These are phyloP conservation scores for Clarias batrachus DNA, from an alignment of 2,113 vertebrate genomes.

Conservation along the genomic window DNA sequence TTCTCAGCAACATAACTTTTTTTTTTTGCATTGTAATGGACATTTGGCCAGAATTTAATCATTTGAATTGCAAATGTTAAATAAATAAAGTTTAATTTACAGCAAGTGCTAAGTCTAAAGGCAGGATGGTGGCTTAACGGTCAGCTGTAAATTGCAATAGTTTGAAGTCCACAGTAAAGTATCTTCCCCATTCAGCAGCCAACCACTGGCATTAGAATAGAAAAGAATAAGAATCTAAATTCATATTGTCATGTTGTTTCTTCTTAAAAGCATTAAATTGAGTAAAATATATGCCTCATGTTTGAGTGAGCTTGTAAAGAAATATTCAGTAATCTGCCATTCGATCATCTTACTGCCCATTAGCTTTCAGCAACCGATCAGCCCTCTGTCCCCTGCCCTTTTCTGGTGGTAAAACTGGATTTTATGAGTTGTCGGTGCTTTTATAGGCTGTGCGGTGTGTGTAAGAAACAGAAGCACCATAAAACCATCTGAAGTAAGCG, in stretches of 20 bases:
- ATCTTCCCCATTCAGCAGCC: no score
- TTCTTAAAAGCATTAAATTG: neutral
- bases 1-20: neutral
- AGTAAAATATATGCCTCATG: neutral
- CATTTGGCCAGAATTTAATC: neutral
- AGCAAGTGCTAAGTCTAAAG: neutral
- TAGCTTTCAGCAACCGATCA: constrained; percentile 37
- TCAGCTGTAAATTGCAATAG: no score
- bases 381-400: constrained; percentile 58
- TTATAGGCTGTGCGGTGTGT: constrained; percentile 66
- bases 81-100: neutral
- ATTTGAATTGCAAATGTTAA: neutral
- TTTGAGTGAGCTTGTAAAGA: constrained; percentile 5
- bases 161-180: no score
- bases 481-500: constrained; percentile 68
- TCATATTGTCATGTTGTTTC: neutral
- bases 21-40: neutral
- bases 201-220: no score
- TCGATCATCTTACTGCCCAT: constrained; percentile 5
- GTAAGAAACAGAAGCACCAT: constrained; percentile 66
- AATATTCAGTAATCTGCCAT: neutral
- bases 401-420: constrained; percentile 71
- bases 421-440: constrained; percentile 73
- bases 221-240: neutral
- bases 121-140: no score